These are phyloP conservation scores for Psilopsiagon aymara DNA, from an alignment of 2,113 vertebrate species.

Conservation along the genomic window DNA sequence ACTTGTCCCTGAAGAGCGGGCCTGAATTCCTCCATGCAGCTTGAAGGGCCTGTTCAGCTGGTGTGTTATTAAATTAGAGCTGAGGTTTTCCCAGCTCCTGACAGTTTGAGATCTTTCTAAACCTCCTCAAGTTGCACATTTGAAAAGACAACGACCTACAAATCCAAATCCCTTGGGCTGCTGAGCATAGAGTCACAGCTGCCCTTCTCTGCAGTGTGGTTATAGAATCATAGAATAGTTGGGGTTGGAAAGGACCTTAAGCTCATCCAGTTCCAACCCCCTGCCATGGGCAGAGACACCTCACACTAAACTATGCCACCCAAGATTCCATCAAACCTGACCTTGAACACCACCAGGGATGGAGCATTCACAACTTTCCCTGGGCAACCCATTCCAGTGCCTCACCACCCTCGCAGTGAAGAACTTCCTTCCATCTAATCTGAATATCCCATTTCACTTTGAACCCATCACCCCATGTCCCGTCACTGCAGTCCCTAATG, in stretches of 20 bases:
- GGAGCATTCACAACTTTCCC: too few species aligned
- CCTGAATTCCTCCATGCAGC: accelerated
- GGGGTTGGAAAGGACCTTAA: neutral
- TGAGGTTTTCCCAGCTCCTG: neutral
- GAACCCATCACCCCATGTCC: neutral
- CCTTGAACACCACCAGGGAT: too few species aligned
- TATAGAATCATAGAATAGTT: neutral
- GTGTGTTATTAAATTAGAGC: neutral
- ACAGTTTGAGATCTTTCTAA: neutral
- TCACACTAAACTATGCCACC: neutral
- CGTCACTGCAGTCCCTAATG: neutral
- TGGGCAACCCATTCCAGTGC: neutral
- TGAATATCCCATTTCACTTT: neutral
- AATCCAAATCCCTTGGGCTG: neutral
- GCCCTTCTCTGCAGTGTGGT: neutral
- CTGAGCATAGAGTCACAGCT: neutral
- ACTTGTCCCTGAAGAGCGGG: neutral
- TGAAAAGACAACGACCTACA: neutral
- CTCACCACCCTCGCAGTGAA: neutral
- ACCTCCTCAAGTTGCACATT: neutral
- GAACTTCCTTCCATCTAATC: neutral
- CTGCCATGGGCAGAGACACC: too few species aligned
- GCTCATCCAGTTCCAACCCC: neutral
- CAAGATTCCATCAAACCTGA: neutral
- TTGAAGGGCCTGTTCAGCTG: neutral